Base-by-base conservation (phyloP, 1,140 invertebrate species). In the Sarcophaga bullata region DNA sequence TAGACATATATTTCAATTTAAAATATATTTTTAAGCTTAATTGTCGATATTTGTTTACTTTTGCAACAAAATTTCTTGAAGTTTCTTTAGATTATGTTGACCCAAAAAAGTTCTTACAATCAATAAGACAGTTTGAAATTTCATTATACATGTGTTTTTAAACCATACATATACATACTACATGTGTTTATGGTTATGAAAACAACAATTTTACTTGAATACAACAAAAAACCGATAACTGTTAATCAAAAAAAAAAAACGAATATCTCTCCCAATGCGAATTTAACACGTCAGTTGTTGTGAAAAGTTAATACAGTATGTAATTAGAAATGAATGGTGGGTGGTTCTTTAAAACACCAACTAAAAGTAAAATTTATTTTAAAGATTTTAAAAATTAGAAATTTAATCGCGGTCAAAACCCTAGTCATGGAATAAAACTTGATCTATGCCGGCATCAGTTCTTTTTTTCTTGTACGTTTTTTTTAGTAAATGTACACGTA, bases 261-360 rank as follows among this genome's bases (percentile, higher is more conserved):
- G 13, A 37, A 37, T 62, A n/a, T 62, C 15, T 62, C 58, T 15
- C n/a, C 73, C 11, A 19, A 78, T 78, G 25, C 17, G 48, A 50
- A 50, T 47, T 78, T 48, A 78, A 78, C 75, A 78, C 75, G 75
- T 78, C 75, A 78, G 48, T 78, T 78, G 75, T 78, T 78, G 75
- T 52, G 11, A 78, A 25, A 68, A 68, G 8, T 8, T 19, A 68
- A 19, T 19, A 68, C 19, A 19, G 8, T 68, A 25, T 68, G 17
- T n/a, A 52, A 68, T 68, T 17, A 25, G 6, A 68, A 68, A 68
- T n/a, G 62, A 37, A 37, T 37, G 25, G 25, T 37, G 25, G 25
- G 25, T 37, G 25, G 25, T 37, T 37, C 25, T 4, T 37, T 37
- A 37, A 37, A 37, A 37, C 25, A 1, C 1, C 4, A 37, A 37